Conservation (phyloP, 2,113 vertebrate species). For the Pseudorhombus dupliciocellatus region DNA sequence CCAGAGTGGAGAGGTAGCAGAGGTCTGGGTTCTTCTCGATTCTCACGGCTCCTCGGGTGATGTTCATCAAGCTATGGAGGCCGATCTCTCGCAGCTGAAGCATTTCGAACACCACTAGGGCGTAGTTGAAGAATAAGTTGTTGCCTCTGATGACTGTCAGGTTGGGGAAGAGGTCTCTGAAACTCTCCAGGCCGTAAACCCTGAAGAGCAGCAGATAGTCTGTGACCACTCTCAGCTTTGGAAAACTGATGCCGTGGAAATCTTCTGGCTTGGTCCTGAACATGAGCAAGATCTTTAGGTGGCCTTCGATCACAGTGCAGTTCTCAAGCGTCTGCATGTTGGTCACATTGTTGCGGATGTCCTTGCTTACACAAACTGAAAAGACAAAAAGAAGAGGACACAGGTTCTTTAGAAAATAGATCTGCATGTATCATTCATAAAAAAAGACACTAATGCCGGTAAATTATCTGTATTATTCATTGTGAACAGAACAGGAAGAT, state of each 20-base stretch:
- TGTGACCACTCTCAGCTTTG: slow-evolving; percentile 90
- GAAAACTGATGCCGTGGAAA: slow-evolving; percentile 91
- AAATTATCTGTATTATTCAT: neutral
- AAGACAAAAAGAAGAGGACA: slow-evolving; percentile 2
- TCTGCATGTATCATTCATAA: neutral
- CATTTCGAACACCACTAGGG: slow-evolving; percentile 97
- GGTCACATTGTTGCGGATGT: slow-evolving; percentile 94
- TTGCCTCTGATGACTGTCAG: slow-evolving; percentile 95
- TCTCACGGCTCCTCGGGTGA: slow-evolving; percentile 92
- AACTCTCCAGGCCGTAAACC: slow-evolving; percentile 92
- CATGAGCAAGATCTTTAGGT: slow-evolving; percentile 95
- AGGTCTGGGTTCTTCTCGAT: slow-evolving; percentile 97
- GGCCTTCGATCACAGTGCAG: slow-evolving; percentile 96
- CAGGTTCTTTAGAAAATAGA: slow-evolving; percentile 17
- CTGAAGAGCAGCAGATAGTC: slow-evolving; percentile 96
- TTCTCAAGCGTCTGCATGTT: slow-evolving; percentile 87
- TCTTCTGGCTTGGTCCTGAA: slow-evolving; percentile 92
- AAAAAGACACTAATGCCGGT: neutral
- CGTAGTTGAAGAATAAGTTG: slow-evolving; percentile 97
- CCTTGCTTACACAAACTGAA: slow-evolving; percentile 91
- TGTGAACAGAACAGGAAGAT: slow-evolving; percentile 1
- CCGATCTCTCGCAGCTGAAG: slow-evolving; percentile 94
- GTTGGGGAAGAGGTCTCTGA: slow-evolving; percentile 94
- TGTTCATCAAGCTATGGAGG: slow-evolving; percentile 94
- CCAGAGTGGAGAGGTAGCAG: slow-evolving; percentile 95